Conservation (phyloP, 1,140 invertebrate species). For the Euborellia annulipes region DNA sequence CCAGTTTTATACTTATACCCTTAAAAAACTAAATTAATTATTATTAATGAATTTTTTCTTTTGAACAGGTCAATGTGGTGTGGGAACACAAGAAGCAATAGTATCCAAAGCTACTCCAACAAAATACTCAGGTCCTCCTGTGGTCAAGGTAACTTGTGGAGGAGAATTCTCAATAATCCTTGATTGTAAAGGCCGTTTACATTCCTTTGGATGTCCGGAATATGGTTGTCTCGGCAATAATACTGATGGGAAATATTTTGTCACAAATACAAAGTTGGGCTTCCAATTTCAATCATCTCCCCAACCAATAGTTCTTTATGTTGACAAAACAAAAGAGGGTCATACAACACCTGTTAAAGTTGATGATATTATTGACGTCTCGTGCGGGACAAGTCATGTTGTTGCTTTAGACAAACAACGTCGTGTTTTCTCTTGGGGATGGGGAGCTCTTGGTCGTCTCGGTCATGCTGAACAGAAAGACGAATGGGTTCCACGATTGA, state of each 20-base stretch:
- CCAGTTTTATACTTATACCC: too few species aligned
- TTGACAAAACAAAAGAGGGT: conserved; percentile 78
- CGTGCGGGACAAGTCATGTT: conserved; percentile 72
- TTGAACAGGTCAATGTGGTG: conserved; percentile 67
- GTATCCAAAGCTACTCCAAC: conserved; percentile 49
- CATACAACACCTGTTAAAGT: conserved; percentile 68
- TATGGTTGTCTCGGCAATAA: conserved; percentile 84
- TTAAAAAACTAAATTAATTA: too few species aligned
- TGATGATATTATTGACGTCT: conserved; percentile 75
- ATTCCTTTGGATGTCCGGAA: conserved; percentile 83
- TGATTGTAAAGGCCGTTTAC: conserved; percentile 72
- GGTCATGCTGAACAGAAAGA: conserved; percentile 85
- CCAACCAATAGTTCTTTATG: conserved; percentile 67
- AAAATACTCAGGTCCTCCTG: conserved; percentile 48
- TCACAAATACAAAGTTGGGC: conserved; percentile 71
- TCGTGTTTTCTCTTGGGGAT: conserved; percentile 83
- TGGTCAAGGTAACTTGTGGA: conserved; percentile 74
- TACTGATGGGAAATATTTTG: conserved; percentile 85
- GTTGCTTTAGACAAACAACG: conserved; percentile 75
- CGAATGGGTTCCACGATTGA: conserved; percentile 73
- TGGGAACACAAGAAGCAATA: conserved; percentile 51
- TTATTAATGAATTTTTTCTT: too few species aligned
- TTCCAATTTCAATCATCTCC: conserved; percentile 73
- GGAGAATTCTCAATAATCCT: conserved; percentile 83
- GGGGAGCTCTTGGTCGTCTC: conserved; percentile 81